Evolutionary conservation across 1,140 invertebrate species (phyloP).

Genomic region (Cydia pomonella): DNA sequence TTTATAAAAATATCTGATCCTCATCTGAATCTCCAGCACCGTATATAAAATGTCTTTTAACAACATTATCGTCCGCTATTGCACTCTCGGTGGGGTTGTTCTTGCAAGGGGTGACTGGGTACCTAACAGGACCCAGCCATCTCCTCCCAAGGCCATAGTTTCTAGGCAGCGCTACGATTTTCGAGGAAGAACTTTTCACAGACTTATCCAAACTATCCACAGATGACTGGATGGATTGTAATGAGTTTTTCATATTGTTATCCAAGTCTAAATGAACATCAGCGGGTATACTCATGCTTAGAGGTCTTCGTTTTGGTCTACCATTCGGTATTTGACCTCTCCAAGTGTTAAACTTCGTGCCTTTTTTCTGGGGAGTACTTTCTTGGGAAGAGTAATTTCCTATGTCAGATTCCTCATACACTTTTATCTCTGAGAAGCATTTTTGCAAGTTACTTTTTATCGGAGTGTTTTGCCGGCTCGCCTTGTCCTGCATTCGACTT

Average conservation of each 20-base stretch:
- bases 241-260: slow-evolving; percentile 55
- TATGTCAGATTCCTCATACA: slow-evolving; percentile 60
- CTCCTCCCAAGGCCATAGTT: slow-evolving; percentile 80
- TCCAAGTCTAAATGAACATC: slow-evolving; percentile 67
- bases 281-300: slow-evolving; percentile 75
- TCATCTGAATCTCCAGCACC: slow-evolving; percentile 77
- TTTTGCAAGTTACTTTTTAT: slow-evolving; percentile 62
- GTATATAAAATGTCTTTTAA: slow-evolving; percentile 73
- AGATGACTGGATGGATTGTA: slow-evolving; percentile 71
- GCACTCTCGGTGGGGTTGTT: slow-evolving; percentile 56
- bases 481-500: slow-evolving; percentile 70
- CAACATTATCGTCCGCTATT: slow-evolving; percentile 58
- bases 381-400: slow-evolving; percentile 66
- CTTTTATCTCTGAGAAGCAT: slow-evolving; percentile 68
- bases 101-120: slow-evolving; percentile 83
- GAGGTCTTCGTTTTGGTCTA: slow-evolving; percentile 65
- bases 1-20: slow-evolving; percentile 80
- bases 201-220: slow-evolving; percentile 69
- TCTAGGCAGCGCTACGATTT: slow-evolving; percentile 77
- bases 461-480: slow-evolving; percentile 53
- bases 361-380: slow-evolving; percentile 64
- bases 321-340: slow-evolving; percentile 49
- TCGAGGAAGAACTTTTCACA: slow-evolving; percentile 56
- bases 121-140: slow-evolving; percentile 82
- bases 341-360: slow-evolving; percentile 68